phyloP scores from a whole-genome alignment of 2,888 invertebrate genomes.

The Andrena camellia region DNA sequence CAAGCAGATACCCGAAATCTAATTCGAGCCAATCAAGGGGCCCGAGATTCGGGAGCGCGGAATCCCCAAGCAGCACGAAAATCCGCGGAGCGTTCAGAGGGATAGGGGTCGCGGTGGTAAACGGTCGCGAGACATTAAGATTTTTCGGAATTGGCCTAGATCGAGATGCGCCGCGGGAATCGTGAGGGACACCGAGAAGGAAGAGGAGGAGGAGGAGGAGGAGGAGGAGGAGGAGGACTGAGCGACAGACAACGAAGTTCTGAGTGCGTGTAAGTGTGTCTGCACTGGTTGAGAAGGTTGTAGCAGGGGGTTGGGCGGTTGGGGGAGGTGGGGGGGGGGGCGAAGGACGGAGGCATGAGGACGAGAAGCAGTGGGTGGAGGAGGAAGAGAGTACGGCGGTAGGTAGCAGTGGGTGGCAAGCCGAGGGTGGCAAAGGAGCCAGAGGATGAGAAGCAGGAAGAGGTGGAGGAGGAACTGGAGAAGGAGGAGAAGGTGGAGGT shows the following conservation, averaged over 20 bases:
- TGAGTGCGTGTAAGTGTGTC: slow-evolving; percentile 66
- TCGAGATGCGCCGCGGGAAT: slow-evolving; percentile 74
- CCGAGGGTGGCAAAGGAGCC: slow-evolving; percentile 71
- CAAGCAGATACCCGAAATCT: slow-evolving; percentile 34
- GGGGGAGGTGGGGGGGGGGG: slow-evolving; percentile 44
- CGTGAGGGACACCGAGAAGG: slow-evolving; percentile 72
- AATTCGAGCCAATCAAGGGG: slow-evolving; percentile 20
- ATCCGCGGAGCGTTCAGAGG: slow-evolving; percentile 17
- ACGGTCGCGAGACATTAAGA: slow-evolving; percentile 48
- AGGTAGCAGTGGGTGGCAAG: slow-evolving; percentile 74
- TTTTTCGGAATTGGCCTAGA: slow-evolving; percentile 79
- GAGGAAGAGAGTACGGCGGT: slow-evolving; percentile 70
- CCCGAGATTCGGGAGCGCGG: slow-evolving; percentile 4
- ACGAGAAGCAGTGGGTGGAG: slow-evolving; percentile 66
- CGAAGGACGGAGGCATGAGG: slow-evolving; percentile 68
- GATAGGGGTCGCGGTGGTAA: slow-evolving; percentile 4
- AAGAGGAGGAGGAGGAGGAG: slow-evolving; percentile 27
- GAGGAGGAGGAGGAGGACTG: slow-evolving; percentile 15
- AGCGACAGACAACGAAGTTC: slow-evolving; percentile 53
- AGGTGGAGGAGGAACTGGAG: slow-evolving; percentile 62
- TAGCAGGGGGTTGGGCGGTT: slow-evolving; percentile 48
- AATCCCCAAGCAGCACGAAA: slow-evolving; percentile 20
- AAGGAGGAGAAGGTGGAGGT: slow-evolving; percentile 62
- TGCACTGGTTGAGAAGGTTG: slow-evolving; percentile 68
- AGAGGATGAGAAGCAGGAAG: slow-evolving; percentile 66